Conservation (phyloP, 2,113 vertebrate genomes). For the Melanocharis versteri region DNA sequence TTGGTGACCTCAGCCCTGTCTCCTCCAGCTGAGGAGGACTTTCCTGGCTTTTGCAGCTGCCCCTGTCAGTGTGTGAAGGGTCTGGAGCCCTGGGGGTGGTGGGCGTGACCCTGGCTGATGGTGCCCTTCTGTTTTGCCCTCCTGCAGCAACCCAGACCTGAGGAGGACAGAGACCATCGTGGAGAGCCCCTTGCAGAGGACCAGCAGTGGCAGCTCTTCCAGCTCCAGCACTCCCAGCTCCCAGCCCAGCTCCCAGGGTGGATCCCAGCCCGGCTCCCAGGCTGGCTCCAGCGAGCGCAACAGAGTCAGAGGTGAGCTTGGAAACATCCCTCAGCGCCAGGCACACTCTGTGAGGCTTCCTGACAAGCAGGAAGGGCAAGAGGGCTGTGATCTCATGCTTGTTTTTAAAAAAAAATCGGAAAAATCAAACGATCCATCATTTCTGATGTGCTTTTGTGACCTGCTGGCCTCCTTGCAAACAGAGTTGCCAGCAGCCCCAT, state of each 20-base stretch:
- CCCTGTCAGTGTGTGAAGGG: background rate
- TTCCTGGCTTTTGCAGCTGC: background rate
- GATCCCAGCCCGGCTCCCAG: constrained; percentile 84
- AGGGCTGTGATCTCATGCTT: background rate
- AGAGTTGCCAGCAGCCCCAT: background rate
- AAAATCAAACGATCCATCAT: background rate
- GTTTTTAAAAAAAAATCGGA: background rate
- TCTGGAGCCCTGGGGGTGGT: accelerated
- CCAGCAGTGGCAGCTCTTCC: constrained; percentile 95
- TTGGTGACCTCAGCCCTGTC: background rate
- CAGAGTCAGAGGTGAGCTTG: constrained; percentile 83
- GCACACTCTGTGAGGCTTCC: background rate
- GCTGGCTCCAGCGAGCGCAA: constrained; percentile 89
- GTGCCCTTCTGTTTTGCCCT: background rate
- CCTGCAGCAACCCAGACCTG: constrained; percentile 90
- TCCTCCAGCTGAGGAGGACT: background rate
- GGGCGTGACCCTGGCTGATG: background rate
- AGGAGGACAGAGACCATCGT: constrained; percentile 83
- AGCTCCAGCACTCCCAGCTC: constrained; percentile 95
- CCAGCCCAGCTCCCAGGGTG: constrained; percentile 87
- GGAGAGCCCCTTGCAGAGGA: constrained; percentile 89
- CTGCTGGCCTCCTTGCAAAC: background rate
- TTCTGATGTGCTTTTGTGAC: background rate
- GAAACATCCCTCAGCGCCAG: accelerated
- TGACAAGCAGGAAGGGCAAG: background rate